Evolutionary conservation across 2,113 vertebrate species (phyloP), one percentile per base, ranked within the genome.

Genomic region (Cryptotis parvus): DNA sequence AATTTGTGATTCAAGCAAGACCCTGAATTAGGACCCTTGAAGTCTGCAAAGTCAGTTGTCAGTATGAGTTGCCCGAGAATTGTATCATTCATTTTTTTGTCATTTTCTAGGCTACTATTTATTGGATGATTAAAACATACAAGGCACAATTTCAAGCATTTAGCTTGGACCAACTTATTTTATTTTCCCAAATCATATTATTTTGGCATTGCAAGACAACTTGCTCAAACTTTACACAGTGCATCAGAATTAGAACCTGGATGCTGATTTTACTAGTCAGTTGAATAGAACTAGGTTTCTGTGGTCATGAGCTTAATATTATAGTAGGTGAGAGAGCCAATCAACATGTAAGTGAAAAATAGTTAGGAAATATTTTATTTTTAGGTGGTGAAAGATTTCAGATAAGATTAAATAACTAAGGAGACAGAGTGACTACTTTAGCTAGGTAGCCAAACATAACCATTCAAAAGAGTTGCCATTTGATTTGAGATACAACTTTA

Each of bases 71-170:
- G 31, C 24, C 27, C 72, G 37, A 15, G 27, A 73, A 74, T 45
- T 79, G 37, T 80, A 66, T 72, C 31, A 37, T 26, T 74, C 3
- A 4, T 73, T 45, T 18, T 29, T 61, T 26, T 49, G 24, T 29
- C 39, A 45, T 45, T 11, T 76, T 91, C 43, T 68, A 52, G 9
- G 20, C 29, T 87, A 91, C 61, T 29, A 84, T 94, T 92, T 88
- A 92, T 41, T 66, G 35, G 78, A 31, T 61, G 27, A 63, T 78
- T 73, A 74, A 31, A 26, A 72, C 72, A 27, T 75, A 43, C 63
- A 27, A 87, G 76, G 43, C 27, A 93, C 20, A 65, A 86, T 93
- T 94, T 43, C 70, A 90, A 91, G 73, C 4, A 77, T 26, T 22
- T 90, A 70, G 29, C 35, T 90, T 76, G 35, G 2, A 72, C 85